Conservation (phyloP, 2,113 vertebrate species). For the Hucho hucho region DNA sequence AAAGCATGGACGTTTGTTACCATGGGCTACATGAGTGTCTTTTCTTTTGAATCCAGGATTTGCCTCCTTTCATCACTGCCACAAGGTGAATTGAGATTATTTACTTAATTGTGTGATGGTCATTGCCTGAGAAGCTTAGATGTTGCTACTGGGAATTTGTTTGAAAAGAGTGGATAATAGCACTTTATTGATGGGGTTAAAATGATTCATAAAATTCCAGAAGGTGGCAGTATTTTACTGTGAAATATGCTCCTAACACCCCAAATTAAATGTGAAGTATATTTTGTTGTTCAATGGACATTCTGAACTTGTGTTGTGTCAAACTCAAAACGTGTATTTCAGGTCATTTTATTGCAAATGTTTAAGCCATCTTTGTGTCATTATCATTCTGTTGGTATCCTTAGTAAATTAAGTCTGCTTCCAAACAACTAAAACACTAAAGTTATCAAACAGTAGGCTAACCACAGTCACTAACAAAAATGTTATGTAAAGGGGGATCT, state of each 20-base stretch:
- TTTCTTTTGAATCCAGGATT: neutral
- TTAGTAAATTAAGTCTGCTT: conserved; percentile 11
- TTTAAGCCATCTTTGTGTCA: neutral
- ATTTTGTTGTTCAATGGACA: neutral
- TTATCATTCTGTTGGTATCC: no score
- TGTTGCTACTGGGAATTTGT: conserved; percentile 38
- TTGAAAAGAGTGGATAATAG: neutral
- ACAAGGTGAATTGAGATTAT: conserved; percentile 14
- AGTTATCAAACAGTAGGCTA: no score
- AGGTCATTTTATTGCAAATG: neutral
- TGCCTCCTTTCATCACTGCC: conserved; percentile 18
- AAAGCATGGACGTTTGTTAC: neutral
- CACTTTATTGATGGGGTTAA: conserved; percentile 36
- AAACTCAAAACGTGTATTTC: no score
- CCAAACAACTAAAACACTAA: no score
- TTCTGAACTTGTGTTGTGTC: neutral
- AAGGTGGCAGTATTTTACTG: conserved; percentile 57
- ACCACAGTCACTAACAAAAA: no score
- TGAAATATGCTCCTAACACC: conserved; percentile 11
- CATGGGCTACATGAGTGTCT: neutral
- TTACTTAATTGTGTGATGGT: neutral
- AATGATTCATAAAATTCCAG: conserved; percentile 37
- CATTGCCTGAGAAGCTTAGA: neutral
- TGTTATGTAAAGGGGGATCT: no score
- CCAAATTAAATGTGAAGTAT: neutral